Evolutionary conservation across 1,140 invertebrate genomes (phyloP).

Genomic region (Drosophila ercepeae): DNA sequence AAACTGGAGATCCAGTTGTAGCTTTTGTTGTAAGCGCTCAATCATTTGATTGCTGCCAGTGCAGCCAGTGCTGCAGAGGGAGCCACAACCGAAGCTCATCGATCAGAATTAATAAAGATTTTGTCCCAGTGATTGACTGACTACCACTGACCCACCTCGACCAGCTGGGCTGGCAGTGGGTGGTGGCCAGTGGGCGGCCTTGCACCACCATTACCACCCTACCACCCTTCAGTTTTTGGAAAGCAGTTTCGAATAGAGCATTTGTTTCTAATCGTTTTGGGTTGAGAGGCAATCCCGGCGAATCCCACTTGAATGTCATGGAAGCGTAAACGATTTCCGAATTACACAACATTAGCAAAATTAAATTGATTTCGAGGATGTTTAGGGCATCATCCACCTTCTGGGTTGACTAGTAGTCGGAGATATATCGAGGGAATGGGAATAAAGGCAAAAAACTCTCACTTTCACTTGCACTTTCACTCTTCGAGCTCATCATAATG

Average conservation of each 20-base stretch:
- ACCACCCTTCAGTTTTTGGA: slow-evolving; percentile 1
- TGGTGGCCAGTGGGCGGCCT: background rate
- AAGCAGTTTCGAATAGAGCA: slow-evolving; percentile 63
- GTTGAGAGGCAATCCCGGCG: background rate
- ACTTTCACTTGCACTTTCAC: background rate
- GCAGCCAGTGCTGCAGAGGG: slow-evolving; percentile 55
- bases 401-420: too few relatives aligned
- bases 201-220: slow-evolving; percentile 2
- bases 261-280: slow-evolving; percentile 65
- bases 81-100: slow-evolving; percentile 77
- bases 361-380: slow-evolving; percentile 66
- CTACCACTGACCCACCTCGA: slow-evolving; percentile 38
- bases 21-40: slow-evolving; percentile 71
- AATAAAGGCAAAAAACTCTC: too few relatives aligned
- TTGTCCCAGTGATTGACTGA: slow-evolving; percentile 68
- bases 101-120: slow-evolving; percentile 84
- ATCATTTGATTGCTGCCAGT: slow-evolving; percentile 79
- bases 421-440: too few relatives aligned
- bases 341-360: slow-evolving; percentile 82
- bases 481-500: slow-evolving; percentile 41
- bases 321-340: slow-evolving; percentile 50
- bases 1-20: slow-evolving; percentile 3
- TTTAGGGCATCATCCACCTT: slow-evolving; percentile 36
- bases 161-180: slow-evolving; percentile 14
- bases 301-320: slow-evolving; percentile 47